These are phyloP conservation scores for Channa maculata DNA, from an alignment of 2,113 vertebrate genomes.

Conservation along the genomic window DNA sequence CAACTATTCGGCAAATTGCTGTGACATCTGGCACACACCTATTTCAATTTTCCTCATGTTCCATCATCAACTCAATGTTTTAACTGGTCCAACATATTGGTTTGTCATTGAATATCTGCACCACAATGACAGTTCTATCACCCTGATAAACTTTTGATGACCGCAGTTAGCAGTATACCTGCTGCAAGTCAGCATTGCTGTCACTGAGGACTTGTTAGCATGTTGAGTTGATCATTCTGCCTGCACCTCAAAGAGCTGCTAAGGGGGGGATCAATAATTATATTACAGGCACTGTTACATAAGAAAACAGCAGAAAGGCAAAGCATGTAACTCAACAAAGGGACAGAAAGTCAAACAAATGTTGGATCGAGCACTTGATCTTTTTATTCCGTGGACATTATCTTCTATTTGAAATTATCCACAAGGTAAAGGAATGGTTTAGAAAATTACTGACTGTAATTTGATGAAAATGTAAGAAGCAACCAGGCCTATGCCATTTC, in stretches of 20 bases:
- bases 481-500: constrained; percentile 29
- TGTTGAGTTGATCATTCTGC: no score
- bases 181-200: background rate
- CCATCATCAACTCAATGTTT: no score
- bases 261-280: background rate
- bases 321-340: constrained; percentile 6
- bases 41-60: no score
- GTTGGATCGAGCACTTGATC: no score
- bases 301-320: background rate
- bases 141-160: background rate
- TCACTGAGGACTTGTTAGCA: no score
- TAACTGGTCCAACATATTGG: no score
- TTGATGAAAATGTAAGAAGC: constrained; percentile 54
- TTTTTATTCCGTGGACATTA: no score
- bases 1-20: background rate
- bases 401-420: constrained; percentile 7
- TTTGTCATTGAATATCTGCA: background rate
- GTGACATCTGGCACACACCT: background rate
- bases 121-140: background rate
- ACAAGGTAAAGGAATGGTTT: constrained; percentile 50
- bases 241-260: no score
- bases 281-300: background rate
- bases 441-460: constrained; percentile 15
- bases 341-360: constrained; percentile 35
- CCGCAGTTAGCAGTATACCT: background rate